Conservation (phyloP, 2,113 vertebrate genomes). For the Ptilonorhynchus violaceus region DNA sequence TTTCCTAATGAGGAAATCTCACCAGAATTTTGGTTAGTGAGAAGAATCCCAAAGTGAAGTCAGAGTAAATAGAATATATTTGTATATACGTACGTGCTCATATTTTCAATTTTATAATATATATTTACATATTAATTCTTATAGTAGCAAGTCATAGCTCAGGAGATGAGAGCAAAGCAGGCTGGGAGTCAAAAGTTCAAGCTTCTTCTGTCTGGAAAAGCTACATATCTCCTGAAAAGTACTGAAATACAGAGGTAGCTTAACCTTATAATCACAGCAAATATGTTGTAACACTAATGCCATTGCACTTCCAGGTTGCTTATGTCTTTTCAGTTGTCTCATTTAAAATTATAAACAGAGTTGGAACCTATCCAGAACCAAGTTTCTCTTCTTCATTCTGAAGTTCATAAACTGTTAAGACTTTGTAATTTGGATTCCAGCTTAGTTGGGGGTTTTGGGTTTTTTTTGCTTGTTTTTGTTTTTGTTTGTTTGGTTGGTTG, state of each 20-base stretch:
- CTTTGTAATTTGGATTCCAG: background rate
- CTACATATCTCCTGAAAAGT: background rate
- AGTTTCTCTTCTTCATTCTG: background rate
- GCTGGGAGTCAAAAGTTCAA: background rate
- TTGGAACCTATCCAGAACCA: background rate
- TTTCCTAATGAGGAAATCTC: background rate
- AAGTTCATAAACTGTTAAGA: background rate
- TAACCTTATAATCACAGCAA: background rate
- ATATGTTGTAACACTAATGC: background rate
- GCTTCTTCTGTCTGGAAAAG: background rate
- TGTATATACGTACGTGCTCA: fast-evolving
- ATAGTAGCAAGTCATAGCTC: background rate
- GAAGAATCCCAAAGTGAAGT: background rate
- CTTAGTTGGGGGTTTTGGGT: fast-evolving
- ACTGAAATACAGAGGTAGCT: background rate
- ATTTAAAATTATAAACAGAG: background rate
- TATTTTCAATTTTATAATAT: background rate
- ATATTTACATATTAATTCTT: background rate
- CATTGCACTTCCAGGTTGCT: background rate
- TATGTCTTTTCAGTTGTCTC: background rate
- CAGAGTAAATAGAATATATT: background rate
- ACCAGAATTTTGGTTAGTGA: background rate
- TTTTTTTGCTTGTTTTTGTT: background rate
- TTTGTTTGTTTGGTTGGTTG: background rate
- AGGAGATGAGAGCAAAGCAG: background rate